Evolutionary conservation across 35 echinoderm and acorn worm species (phyloP), one percentile per base, ranked within the genome.

Genomic region (Apostichopus japonicus): DNA sequence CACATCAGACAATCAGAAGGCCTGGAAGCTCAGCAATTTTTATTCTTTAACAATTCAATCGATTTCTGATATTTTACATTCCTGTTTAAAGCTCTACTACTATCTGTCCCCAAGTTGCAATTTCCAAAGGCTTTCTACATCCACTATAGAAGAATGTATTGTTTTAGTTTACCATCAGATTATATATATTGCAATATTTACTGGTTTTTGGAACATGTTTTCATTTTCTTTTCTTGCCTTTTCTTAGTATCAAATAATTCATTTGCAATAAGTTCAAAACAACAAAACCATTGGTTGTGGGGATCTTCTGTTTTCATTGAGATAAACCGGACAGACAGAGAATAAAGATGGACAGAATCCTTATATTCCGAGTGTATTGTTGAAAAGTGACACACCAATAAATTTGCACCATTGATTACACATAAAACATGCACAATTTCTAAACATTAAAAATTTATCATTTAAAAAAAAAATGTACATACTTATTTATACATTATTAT

Each of bases 371-470:
- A 75, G n/a, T 75, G 71, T 75, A 75, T 75, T 75, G 14, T 75
- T 23, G 22, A 75, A 75, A 75, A 75, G 71, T 75, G 71, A 75
- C 71, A 75, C 71, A 75, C 71, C 81, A 84, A 56, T 58, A 57
- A 22, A 53, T 84, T 84, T 84, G 81, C 81, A 84, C 81, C 81
- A 84, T 44, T 84, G 81, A 84, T 84, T 84, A 84, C 81, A 84
- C 81, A 84, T 84, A 84, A n/a, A 84, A 84, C 81, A 84, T 84
- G 81, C 81, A 84, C 56, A 84, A 23, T 84, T 57, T 55, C n/a
- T 83, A 83, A 79, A 83, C 79, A 83, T 54, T 83, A 83, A 83
- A 83, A 54, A 83, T 83, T 83, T 83, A 55, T 67, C 79, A 83
- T 83, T 83, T 83, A 24, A 84, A 84, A 61, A 73, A 75, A 21